Evolutionary conservation across 2,797 vertebrate genomes (phyloP).

Genomic region (Epinephelus malabaricus): DNA sequence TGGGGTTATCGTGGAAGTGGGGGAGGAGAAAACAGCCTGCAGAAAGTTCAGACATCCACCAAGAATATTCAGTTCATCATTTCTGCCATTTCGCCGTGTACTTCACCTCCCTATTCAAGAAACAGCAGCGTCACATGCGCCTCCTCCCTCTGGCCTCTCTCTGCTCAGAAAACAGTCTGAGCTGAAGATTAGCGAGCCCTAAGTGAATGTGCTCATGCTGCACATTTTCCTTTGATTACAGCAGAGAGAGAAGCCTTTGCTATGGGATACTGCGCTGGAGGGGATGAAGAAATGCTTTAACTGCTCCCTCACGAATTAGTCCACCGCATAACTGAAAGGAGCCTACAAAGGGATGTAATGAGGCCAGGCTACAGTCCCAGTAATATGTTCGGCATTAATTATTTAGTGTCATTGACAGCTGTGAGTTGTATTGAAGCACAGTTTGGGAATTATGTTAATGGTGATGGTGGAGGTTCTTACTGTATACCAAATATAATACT

Average conservation of each 20-base stretch:
- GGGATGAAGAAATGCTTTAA: conserved; percentile 59
- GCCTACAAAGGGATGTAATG: conserved; percentile 61
- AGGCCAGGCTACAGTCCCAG: conserved; percentile 54
- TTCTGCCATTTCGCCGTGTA: conserved; percentile 18
- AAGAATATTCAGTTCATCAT: conserved; percentile 34
- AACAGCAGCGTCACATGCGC: conserved; percentile 18
- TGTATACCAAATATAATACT: not conserved
- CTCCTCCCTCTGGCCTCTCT: conserved; percentile 16
- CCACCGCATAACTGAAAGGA: conserved; percentile 48
- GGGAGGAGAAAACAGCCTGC: conserved; percentile 24
- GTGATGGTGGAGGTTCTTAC: conserved; percentile 8
- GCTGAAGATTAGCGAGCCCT: conserved; percentile 69
- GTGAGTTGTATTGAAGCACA: conserved; percentile 28
- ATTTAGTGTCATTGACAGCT: conserved; percentile 63
- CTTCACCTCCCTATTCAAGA: conserved; percentile 39
- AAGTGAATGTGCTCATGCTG: conserved; percentile 71
- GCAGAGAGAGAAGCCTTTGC: conserved; percentile 50
- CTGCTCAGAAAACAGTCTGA: conserved; percentile 43
- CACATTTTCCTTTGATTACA: conserved; percentile 76
- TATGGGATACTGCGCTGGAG: conserved; percentile 47
- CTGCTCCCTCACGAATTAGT: conserved; percentile 60
- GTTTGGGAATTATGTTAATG: conserved; percentile 21
- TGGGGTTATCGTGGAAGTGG: conserved; percentile 35
- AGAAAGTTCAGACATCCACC: conserved; percentile 49
- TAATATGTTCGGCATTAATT: conserved; percentile 67